Conservation (phyloP, 2,113 vertebrate genomes). For the Crotophaga sulcirostris region DNA sequence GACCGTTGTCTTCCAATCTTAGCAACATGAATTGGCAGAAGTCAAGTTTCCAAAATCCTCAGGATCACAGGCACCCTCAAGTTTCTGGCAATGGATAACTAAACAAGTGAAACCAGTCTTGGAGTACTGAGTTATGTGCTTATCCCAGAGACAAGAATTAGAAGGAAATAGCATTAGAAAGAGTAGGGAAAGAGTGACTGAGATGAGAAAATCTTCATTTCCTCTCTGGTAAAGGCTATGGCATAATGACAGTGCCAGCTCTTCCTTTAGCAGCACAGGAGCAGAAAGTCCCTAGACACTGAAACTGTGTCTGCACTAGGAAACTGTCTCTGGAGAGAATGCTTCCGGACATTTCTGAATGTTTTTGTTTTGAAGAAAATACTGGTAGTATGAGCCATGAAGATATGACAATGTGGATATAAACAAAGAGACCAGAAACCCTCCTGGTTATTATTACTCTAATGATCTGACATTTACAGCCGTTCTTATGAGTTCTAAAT, state of each 20-base stretch:
- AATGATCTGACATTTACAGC: background rate
- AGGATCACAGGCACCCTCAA: fast-evolving
- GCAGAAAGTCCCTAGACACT: background rate
- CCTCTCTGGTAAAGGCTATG: background rate
- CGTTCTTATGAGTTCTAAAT: background rate
- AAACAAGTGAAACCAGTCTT: background rate
- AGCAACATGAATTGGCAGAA: background rate
- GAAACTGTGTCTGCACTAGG: background rate
- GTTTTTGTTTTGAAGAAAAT: background rate
- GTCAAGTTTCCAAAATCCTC: background rate
- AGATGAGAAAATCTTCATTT: background rate
- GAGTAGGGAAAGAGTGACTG: background rate
- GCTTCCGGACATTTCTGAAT: background rate
- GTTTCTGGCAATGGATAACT: background rate
- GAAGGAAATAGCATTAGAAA: background rate
- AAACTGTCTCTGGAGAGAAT: background rate
- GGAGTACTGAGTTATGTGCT: background rate
- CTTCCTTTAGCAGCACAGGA: background rate
- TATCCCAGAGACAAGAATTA: background rate
- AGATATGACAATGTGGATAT: background rate
- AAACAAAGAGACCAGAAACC: no score
- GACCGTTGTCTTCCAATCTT: background rate
- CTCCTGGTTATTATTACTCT: background rate
- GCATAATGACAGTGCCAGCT: background rate
- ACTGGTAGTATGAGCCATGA: background rate